These are phyloP conservation scores for Cherax quadricarinatus DNA, from an alignment of 1,140 invertebrate genomes.

Conservation along the genomic window DNA sequence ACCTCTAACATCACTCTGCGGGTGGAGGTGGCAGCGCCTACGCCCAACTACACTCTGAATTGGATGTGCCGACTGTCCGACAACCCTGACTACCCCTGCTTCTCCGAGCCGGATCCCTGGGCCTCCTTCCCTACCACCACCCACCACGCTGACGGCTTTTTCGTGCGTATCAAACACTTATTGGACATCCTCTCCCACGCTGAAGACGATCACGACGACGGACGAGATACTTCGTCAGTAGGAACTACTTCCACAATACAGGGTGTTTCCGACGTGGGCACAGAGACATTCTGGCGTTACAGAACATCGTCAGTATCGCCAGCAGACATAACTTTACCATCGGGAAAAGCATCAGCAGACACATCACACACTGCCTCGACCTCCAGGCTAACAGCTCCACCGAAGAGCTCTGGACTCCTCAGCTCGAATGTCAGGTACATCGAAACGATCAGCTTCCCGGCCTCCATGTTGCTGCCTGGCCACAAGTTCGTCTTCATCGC, in stretches of 20 bases:
- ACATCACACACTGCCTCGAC: not conserved
- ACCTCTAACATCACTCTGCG: constrained; percentile 38
- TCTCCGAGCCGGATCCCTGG: constrained; percentile 1
- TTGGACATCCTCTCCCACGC: constrained; percentile 21
- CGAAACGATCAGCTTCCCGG: constrained; percentile 35
- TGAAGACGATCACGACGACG: not conserved
- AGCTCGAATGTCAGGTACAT: not conserved
- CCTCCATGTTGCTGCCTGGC: not conserved
- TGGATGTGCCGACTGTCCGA: not conserved
- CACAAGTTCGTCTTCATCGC: constrained; percentile 9
- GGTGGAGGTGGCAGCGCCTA: constrained; percentile 46
- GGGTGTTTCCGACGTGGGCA: too few species aligned
- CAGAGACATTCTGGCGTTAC: too few species aligned
- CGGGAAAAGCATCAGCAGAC: not conserved
- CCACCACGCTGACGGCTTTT: not conserved
- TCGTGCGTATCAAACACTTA: constrained; percentile 18
- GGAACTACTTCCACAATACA: too few species aligned
- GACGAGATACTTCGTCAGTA: not conserved
- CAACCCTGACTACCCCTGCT: not conserved
- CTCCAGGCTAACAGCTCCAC: too few species aligned
- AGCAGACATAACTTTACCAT: not conserved
- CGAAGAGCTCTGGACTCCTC: not conserved
- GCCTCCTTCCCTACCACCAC: constrained; percentile 26
- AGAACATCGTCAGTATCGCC: too few species aligned
- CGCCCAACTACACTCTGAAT: constrained; percentile 36